These are phyloP conservation scores for Oreocharis arfaki DNA, from an alignment of 2,113 vertebrate species.

Conservation along the genomic window DNA sequence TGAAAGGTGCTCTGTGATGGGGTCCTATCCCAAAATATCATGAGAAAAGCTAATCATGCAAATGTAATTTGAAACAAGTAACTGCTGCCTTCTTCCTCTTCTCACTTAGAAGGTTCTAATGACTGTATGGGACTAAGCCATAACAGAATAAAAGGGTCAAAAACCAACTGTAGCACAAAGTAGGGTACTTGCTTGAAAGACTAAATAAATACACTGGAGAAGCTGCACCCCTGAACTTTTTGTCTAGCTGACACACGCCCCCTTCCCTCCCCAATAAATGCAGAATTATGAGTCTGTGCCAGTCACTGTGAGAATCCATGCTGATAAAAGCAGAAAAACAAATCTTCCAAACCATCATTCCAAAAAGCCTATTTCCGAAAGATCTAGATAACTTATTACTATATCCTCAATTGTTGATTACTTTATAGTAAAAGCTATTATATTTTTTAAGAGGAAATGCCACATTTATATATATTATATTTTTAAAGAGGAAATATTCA, in stretches of 20 bases:
- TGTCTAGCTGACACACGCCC: background rate
- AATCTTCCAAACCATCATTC: background rate
- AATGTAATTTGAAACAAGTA: background rate
- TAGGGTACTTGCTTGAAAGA: background rate
- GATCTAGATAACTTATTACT: background rate
- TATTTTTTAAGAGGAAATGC: background rate
- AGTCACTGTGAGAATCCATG: background rate
- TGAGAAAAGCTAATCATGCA: background rate
- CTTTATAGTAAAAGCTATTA: background rate
- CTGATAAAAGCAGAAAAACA: background rate
- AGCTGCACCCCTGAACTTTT: background rate
- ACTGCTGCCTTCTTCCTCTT: background rate
- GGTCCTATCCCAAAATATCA: background rate
- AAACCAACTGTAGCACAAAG: background rate
- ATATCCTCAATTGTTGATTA: background rate
- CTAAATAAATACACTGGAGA: background rate
- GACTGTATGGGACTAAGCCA: background rate
- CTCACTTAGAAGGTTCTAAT: background rate
- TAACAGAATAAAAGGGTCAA: background rate
- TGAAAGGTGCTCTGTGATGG: background rate
- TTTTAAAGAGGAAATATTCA: background rate
- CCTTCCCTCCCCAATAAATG: background rate
- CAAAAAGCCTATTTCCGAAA: background rate
- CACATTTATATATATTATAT: too few species aligned
- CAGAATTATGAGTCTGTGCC: background rate